phyloP scores from a whole-genome alignment of 37 sponge, comb jelly and placozoan genomes.

The Oscarella lobularis region DNA sequence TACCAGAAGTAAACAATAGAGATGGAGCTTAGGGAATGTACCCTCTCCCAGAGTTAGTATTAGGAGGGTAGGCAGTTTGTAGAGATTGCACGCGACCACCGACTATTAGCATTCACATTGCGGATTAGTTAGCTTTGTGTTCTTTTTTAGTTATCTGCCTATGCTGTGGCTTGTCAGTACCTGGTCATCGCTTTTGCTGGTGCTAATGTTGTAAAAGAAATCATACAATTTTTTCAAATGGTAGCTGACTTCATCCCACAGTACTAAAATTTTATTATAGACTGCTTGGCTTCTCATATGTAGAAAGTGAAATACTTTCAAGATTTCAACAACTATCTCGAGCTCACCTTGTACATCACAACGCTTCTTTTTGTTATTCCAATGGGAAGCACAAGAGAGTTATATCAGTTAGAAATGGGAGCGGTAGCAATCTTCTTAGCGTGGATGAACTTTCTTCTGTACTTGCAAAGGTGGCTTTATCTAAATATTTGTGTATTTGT shows the following conservation, averaged over 20 bases:
- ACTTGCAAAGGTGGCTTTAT: conserved; percentile 30
- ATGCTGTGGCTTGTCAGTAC: neutral
- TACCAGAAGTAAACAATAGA: too few relatives aligned
- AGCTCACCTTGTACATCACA: conserved; percentile 16
- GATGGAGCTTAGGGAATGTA: too few relatives aligned
- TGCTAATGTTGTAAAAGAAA: neutral
- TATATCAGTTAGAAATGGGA: conserved; percentile 41
- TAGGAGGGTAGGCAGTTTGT: too few relatives aligned
- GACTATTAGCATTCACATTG: too few relatives aligned
- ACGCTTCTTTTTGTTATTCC: conserved; percentile 35
- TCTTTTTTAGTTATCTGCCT: neutral
- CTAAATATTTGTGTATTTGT: too few relatives aligned
- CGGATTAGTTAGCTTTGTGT: too few relatives aligned
- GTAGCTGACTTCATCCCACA: neutral
- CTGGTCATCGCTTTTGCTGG: neutral
- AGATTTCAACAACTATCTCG: conserved; percentile 15
- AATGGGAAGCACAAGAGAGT: too few relatives aligned
- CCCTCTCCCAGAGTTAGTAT: too few relatives aligned
- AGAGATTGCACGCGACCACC: too few relatives aligned
- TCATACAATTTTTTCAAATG: neutral
- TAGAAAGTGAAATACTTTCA: neutral
- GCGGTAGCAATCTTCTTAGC: conserved; percentile 54
- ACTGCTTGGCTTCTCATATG: too few relatives aligned
- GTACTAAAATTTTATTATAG: too few relatives aligned
- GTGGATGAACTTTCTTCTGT: conserved; percentile 65